Base-by-base conservation (phyloP, 2,888 invertebrate species). In the Eilema sororculum region DNA sequence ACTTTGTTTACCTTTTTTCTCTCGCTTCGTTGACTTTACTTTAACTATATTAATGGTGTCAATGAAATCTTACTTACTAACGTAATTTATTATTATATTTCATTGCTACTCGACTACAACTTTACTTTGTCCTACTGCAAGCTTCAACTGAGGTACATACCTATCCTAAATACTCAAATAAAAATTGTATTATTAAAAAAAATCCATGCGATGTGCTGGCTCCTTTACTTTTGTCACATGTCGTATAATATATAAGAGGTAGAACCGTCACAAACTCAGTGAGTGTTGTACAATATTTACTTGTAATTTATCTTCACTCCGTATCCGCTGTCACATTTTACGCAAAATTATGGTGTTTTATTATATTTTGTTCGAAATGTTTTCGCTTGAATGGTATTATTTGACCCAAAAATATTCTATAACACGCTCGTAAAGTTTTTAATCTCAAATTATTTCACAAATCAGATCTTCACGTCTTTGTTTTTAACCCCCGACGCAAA, bases 251-350 rank as follows among this genome's bases (percentile, higher is more conserved):
- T 52, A 30, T 24, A 16, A 41, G 41, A 57, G 33, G 25, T 46
- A 63, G 28, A 33, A 59, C 33, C 66, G 67, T 63, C 67, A 66
- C 62, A 66, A 58, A 52, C 61, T 62, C 46, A 56, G 62, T 52
- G 33, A 69, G 69, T 69, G 64, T 69, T 16, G n/a, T 58, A 74
- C 67, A 71, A 76, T 78, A 81, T 79, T 78, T 76, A 72, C 76
- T 71, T 71, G 52, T 70, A 74, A 76, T 81, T 78, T 78, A 72
- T 80, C 72, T 68, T 75, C 73, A 57, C 69, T 69, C 58, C 59
- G 67, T 61, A 66, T 64, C 69, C 73, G 70, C 64, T 69, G 71
- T 56, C 24, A 24, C 63, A 52, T 69, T 67, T 62, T 24, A 58
- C 59, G 41, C 30, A 63, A 16, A 22, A 46, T 59, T 52, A 37